Evolutionary conservation across 2,113 vertebrate genomes (phyloP), one percentile per base, ranked within the genome.

Genomic region (Corythaixoides concolor): DNA sequence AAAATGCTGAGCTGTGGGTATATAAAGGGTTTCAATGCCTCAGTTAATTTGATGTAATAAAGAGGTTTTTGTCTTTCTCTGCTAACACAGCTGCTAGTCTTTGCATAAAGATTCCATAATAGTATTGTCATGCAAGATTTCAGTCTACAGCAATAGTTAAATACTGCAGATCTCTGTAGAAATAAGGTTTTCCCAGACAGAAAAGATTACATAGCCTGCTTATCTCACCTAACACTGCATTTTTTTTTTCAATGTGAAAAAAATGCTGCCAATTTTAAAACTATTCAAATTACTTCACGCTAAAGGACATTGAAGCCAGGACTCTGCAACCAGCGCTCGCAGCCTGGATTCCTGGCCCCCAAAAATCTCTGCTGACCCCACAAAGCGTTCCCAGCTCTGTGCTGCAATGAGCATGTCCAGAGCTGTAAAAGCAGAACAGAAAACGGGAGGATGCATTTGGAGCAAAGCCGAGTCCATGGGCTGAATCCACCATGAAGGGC

Each of bases 241-340:
- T 35, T 20, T 4, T 69, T 69, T 9, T 79, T 62, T 74, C 7
- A 20, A 11, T 6, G 6, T 68, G 52, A 12, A 64, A 83, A 91
- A 47, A 30, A 6, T 12, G 22, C 26, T 37, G 21, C 45, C 10
- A 33, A 20, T 23, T 53, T n/a, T 66, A 39, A 35, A 82, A 21
- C 53, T 62, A 10, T 23, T 70, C 8, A 35, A 45, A 58, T 80
- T 60, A 22, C 20, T 85, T 73, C 30, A 32, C 15, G 8, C 30
- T 41, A 74, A 50, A 20, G 15, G 18, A 19, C 0, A 2, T 24
- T 59, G 52, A 84, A 52, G 49, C 37, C 17, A 15, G 37, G 33
- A 63, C 21, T 24, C 15, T 27, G 43, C 14, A 56, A 28, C 39
- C 3, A 3, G 50, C 1, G 0, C 33, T 73, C 2, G 0, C 35